Evolutionary conservation across 2,113 vertebrate species (phyloP).

Genomic region (Drymodes brunneopygia): DNA sequence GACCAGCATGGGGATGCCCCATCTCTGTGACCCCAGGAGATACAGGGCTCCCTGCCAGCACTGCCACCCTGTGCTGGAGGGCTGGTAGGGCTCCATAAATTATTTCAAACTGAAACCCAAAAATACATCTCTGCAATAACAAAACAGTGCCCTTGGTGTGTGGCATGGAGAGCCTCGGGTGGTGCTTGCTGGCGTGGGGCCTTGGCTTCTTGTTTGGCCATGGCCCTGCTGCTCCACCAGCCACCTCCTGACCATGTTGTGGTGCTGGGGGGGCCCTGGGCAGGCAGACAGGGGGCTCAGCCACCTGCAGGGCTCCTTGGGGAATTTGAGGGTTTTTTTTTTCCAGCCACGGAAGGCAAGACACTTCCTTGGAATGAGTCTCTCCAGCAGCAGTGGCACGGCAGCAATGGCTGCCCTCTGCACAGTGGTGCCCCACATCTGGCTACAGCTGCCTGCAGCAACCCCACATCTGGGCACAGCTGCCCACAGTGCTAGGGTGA

Average conservation of each 20-base stretch:
- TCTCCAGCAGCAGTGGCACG: background rate
- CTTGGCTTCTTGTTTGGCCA: background rate
- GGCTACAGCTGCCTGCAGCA: background rate
- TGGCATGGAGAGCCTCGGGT: background rate
- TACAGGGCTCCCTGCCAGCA: accelerated
- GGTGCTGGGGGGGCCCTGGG: background rate
- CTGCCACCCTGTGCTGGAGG: background rate
- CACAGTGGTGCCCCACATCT: background rate
- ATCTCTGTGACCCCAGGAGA: background rate
- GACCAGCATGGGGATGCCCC: background rate
- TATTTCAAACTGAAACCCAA: background rate
- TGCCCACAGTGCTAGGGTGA: background rate
- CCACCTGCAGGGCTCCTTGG: background rate
- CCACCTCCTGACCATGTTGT: accelerated
- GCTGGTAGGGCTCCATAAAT: background rate
- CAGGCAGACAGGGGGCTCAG: accelerated
- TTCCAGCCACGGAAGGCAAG: background rate
- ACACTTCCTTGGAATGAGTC: background rate
- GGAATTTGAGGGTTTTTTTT: background rate
- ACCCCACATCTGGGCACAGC: background rate
- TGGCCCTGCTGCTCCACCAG: background rate
- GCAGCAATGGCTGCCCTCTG: background rate
- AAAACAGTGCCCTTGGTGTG: background rate
- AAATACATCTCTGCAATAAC: background rate
- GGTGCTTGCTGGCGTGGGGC: accelerated